These are phyloP conservation scores for Anoplius nigerrimus DNA, from an alignment of 2,888 invertebrate species.

Conservation along the genomic window DNA sequence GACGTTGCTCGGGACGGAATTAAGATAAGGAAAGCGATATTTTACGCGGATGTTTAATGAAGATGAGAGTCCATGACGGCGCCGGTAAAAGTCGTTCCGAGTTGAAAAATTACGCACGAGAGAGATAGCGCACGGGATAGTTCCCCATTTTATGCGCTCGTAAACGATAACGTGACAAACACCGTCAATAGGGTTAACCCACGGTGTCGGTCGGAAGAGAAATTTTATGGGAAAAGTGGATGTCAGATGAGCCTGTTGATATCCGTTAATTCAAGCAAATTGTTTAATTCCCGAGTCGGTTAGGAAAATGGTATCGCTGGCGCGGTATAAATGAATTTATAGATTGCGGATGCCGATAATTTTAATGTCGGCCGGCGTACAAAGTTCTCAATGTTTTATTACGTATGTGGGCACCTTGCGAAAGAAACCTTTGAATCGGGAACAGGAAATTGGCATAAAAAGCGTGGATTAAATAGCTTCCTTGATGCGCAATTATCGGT, in stretches of 20 bases:
- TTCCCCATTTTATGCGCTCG: background rate
- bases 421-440: too few relatives aligned
- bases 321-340: too few relatives aligned
- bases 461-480: too few relatives aligned
- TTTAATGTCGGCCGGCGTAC: too few relatives aligned
- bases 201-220: background rate
- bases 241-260: background rate
- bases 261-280: background rate
- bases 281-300: too few relatives aligned
- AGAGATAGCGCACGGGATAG: background rate
- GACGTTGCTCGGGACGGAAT: slow-evolving; percentile 41
- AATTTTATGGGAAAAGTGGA: background rate
- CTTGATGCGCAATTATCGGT: slow-evolving; percentile 4
- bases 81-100: slow-evolving; percentile 38
- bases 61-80: slow-evolving; percentile 50
- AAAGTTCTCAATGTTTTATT: too few relatives aligned
- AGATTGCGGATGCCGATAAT: too few relatives aligned
- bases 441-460: too few relatives aligned
- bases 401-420: too few relatives aligned
- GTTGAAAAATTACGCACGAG: slow-evolving; percentile 16
- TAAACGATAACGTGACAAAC: slow-evolving; percentile 6
- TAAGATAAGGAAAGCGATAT: slow-evolving; percentile 52
- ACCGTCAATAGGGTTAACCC: background rate
- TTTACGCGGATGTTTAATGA: slow-evolving; percentile 42
- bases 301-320: too few relatives aligned